Conservation (phyloP, 2,113 vertebrate genomes). For the Azemiops feae region DNA sequence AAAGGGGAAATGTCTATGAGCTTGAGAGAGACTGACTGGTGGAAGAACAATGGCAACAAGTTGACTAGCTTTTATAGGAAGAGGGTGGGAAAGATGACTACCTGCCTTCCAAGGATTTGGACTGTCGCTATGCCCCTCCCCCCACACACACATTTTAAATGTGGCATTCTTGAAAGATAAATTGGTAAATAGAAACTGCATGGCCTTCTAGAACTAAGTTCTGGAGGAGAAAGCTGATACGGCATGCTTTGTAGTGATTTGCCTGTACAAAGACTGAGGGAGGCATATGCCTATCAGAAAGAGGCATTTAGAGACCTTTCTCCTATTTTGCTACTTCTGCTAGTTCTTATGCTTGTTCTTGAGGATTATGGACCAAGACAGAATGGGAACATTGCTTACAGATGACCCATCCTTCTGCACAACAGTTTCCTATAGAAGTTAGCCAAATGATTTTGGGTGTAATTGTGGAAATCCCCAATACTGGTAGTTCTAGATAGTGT, state of each 20-base stretch:
- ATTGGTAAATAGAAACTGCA: background rate
- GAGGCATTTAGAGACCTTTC: background rate
- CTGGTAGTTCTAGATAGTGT: background rate
- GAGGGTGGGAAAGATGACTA: background rate
- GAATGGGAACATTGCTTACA: background rate
- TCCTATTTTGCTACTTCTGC: background rate
- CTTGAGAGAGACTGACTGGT: background rate
- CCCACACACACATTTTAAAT: background rate
- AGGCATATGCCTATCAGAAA: background rate
- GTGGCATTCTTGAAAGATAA: background rate
- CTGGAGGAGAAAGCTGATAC: background rate
- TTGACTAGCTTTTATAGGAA: background rate
- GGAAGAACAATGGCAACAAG: background rate
- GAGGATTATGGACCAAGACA: background rate
- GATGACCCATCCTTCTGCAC: background rate
- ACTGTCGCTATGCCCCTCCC: background rate
- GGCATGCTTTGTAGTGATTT: background rate
- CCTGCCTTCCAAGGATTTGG: background rate
- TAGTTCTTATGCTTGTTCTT: background rate
- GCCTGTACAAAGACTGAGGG: background rate
- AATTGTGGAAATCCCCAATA: background rate
- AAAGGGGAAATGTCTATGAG: background rate
- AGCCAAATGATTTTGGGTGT: background rate
- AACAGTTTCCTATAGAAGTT: background rate
- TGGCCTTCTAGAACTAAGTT: background rate